These are phyloP conservation scores for Palythoa caribaeorum DNA, from an alignment of 92 coral and sea anemone genomes.

Conservation along the genomic window DNA sequence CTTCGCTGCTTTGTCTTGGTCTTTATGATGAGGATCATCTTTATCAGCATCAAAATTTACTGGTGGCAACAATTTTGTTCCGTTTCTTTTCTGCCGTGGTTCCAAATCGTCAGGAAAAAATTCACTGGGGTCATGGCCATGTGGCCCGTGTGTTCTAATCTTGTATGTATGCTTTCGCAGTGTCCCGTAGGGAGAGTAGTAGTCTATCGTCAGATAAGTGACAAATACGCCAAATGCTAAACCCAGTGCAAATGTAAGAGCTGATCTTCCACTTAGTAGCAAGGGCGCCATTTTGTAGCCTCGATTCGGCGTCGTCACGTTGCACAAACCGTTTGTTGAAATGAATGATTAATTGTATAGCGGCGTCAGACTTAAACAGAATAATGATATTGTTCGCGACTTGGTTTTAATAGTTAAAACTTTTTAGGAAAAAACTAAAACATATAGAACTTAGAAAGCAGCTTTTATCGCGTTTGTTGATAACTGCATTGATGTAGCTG, in stretches of 20 bases:
- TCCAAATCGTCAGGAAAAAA: constrained; percentile 33
- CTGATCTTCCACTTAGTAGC: background rate
- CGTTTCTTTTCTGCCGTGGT: constrained; percentile 33
- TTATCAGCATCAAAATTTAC: constrained; percentile 86
- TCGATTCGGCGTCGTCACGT: constrained; percentile 21
- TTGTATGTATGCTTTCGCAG: constrained; percentile 18
- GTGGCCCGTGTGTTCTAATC: background rate
- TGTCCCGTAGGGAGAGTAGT: constrained; percentile 52
- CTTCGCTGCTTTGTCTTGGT: constrained; percentile 59
- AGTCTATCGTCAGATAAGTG: constrained; percentile 62
- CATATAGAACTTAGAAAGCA: no score
- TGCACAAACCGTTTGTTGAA: no score
- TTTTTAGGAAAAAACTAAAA: no score
- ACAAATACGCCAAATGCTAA: constrained; percentile 77
- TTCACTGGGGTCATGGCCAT: constrained; percentile 11
- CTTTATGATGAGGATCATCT: constrained; percentile 77
- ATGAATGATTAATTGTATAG: no score
- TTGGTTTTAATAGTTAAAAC: no score
- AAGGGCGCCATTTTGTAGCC: constrained; percentile 79
- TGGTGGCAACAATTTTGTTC: constrained; percentile 45
- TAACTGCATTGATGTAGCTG: no score
- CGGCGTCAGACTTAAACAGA: no score
- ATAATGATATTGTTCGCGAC: no score
- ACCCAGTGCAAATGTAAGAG: constrained; percentile 76
- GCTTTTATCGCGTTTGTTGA: no score